Evolutionary conservation across 1,140 invertebrate species (phyloP), one percentile per base, ranked within the genome.

Genomic region (Araneus ventricosus): DNA sequence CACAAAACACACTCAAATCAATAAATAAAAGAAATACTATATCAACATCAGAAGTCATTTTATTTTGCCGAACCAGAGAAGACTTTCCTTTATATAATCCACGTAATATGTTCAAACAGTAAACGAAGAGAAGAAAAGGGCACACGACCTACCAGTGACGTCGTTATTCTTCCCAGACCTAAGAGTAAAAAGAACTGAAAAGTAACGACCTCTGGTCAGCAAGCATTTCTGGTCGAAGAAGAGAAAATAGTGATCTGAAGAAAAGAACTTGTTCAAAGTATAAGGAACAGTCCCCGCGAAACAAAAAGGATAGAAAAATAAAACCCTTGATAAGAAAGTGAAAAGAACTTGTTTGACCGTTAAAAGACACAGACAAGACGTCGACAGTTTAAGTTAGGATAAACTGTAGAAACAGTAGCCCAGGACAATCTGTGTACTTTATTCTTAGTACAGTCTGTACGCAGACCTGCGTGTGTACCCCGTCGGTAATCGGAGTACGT

Each of bases 121-220:
- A 17, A 37, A 20, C 10, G 70, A 34, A 75, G 34, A 4, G 20
- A 75, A 70, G 17, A 30, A 37, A 75, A 75, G 14, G 5, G 5
- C 34, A 67, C 27, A 34, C 30, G 34, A 75, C 20, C 34, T 14
- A 6, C 70, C 20, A 14, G 30, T 20, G 70, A 37, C 10, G 70
- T 75, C 70, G 70, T 37, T 75, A 75, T 75, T 75, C 70, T 37
- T 75, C 34, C 30, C 17, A 37, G 4, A 75, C 6, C 59, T 24
- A 75, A 75, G 4, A 75, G 14, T 20, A 37, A 22, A 67, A 22
- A 37, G 41, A 30, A 52, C 37, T 30, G 10, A 82, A 82, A 82
- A 82, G 80, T 82, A 82, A 82, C 41, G 80, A 82, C 80, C 80
- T 82, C 41, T 82, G 80, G 80, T 82, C 80, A 82, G 80, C 22